Percentiles rank a stretch among this genome's conserved stretches.
Conservation (phyloP, 2,888 invertebrate genomes). For the Hedya salicella region DNA sequence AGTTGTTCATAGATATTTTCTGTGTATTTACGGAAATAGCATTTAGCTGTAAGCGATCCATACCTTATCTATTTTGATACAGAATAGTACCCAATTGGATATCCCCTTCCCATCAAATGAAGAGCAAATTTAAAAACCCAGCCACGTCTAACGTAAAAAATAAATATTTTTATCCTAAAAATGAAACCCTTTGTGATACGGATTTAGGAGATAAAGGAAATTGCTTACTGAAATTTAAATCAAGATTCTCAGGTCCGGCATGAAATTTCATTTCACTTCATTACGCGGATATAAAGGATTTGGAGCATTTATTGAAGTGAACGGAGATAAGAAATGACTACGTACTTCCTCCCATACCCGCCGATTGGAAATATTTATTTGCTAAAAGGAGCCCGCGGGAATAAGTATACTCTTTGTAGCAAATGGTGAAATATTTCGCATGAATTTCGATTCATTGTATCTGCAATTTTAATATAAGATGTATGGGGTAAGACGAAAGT, state of each 20-base stretch:
- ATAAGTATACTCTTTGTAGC: neutral
- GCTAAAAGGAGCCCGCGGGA: constrained; percentile 19
- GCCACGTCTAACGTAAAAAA: constrained; percentile 27
- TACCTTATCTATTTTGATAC: too few relatives aligned
- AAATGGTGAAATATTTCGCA: neutral
- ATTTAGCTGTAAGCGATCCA: too few relatives aligned
- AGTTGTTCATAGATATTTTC: too few relatives aligned
- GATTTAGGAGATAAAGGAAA: constrained; percentile 46
- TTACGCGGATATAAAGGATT: constrained; percentile 46
- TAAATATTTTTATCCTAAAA: constrained; percentile 33
- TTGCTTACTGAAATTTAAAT: constrained; percentile 46
- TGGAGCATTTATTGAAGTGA: constrained; percentile 47
- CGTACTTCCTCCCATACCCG: constrained; percentile 28
- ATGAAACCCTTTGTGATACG: constrained; percentile 39
- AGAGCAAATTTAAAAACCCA: constrained; percentile 30
- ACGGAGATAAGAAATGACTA: constrained; percentile 41
- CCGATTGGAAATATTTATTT: constrained; percentile 33
- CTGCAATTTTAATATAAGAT: neutral
- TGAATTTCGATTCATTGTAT: neutral
- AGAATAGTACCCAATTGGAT: constrained; percentile 7
- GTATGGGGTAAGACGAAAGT: too few relatives aligned
- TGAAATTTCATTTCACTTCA: constrained; percentile 47
- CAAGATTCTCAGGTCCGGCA: constrained; percentile 43
- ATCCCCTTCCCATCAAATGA: constrained; percentile 30
- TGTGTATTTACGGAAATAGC: too few relatives aligned